Evolutionary conservation across 2,797 vertebrate species (phyloP).

Genomic region (Huso huso): DNA sequence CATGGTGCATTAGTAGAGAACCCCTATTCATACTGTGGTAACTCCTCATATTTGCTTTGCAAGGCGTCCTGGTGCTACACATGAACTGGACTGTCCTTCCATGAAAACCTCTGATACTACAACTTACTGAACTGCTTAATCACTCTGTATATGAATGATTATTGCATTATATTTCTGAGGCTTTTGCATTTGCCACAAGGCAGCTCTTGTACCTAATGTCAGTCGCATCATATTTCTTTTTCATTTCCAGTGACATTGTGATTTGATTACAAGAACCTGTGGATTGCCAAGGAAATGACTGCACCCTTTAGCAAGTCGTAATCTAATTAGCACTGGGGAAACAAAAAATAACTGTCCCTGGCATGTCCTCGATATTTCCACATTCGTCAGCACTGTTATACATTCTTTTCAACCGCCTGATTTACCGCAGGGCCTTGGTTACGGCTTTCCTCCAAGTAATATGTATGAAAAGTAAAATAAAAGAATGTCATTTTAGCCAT

Average conservation of each 20-base stretch:
- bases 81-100: too few species aligned
- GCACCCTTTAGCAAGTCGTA: constrained; percentile 45
- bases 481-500: too few species aligned
- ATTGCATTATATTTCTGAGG: too few species aligned
- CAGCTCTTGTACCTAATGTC: neutral
- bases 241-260: neutral
- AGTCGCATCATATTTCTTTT: neutral
- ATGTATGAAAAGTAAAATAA: constrained; percentile 4
- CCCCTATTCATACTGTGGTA: too few species aligned
- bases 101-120: too few species aligned
- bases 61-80: too few species aligned
- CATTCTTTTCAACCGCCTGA: constrained; percentile 33
- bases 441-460: constrained; percentile 19
- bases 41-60: too few species aligned
- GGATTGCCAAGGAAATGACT: constrained; percentile 36
- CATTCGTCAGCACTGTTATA: constrained; percentile 41
- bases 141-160: too few species aligned
- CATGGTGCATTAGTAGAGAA: too few species aligned
- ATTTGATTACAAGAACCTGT: constrained; percentile 1
- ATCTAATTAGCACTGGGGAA: constrained; percentile 50
- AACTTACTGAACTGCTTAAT: too few species aligned
- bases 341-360: constrained; percentile 37
- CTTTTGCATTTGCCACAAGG: neutral
- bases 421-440: constrained; percentile 12
- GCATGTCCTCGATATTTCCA: constrained; percentile 26